Conservation (phyloP, 2,888 invertebrate species). For the Acrocyrtus sp. region DNA sequence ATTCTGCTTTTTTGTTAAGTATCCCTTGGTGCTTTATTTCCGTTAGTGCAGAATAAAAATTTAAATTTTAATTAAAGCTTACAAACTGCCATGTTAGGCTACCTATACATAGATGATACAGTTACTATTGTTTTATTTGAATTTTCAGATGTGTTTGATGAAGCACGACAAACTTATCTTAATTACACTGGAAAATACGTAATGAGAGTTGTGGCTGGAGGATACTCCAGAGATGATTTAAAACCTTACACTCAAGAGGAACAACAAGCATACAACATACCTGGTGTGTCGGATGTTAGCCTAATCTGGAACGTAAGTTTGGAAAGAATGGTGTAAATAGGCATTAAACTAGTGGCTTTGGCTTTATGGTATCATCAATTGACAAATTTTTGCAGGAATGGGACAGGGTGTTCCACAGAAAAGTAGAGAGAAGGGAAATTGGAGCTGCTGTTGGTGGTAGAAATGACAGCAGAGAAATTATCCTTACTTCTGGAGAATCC, state of each 20-base stretch:
- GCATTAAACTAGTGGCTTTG: too few relatives aligned
- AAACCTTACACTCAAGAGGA: slow-evolving; percentile 28
- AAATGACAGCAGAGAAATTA: slow-evolving; percentile 26
- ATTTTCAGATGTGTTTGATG: slow-evolving; percentile 38
- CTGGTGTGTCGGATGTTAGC: slow-evolving; percentile 55
- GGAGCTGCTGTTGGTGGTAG: not conserved
- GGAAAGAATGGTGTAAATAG: too few relatives aligned
- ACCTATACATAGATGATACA: too few relatives aligned
- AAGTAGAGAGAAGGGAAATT: slow-evolving; percentile 1
- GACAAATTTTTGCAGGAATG: slow-evolving; percentile 47
- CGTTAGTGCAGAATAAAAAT: slow-evolving; percentile 10
- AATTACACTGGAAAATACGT: slow-evolving; percentile 43
- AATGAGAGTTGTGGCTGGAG: slow-evolving; percentile 46
- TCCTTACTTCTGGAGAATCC: slow-evolving; percentile 41
- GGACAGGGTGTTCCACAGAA: slow-evolving; percentile 24
- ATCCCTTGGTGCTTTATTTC: slow-evolving; percentile 12
- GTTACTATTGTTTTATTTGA: not conserved
- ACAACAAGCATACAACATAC: slow-evolving; percentile 51
- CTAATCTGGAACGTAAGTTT: slow-evolving; percentile 52
- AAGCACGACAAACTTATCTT: slow-evolving; percentile 28
- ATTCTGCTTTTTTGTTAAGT: slow-evolving; percentile 14
- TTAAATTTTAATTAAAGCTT: too few relatives aligned
- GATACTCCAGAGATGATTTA: slow-evolving; percentile 16
- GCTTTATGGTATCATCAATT: too few relatives aligned
- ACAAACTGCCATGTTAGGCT: too few relatives aligned